Evolutionary conservation across 2,888 invertebrate species (phyloP).

Genomic region (Agonum fuliginosum): DNA sequence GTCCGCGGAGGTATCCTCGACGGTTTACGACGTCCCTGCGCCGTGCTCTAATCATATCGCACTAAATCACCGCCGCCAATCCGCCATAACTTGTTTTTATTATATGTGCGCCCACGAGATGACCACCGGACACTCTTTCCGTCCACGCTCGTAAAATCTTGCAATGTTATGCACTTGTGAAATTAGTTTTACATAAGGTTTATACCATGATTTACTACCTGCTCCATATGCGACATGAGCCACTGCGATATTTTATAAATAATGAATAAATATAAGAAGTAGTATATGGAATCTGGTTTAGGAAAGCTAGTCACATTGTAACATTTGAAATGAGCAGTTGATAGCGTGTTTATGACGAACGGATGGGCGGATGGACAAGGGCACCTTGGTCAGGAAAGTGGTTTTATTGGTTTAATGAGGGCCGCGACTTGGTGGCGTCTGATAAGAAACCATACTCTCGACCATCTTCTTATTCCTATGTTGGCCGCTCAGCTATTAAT

Average conservation of each 20-base stretch:
- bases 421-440: conserved; percentile 45
- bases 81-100: conserved; percentile 59
- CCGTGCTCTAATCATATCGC: conserved; percentile 60
- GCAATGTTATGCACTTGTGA: conserved; percentile 43
- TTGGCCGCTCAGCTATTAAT: conserved; percentile 51
- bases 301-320: background rate
- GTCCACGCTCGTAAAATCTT: conserved; percentile 13
- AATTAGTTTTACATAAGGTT: conserved; percentile 46
- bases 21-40: conserved; percentile 51
- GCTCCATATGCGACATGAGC: background rate
- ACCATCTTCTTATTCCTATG: conserved; percentile 8
- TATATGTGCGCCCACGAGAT: conserved; percentile 47
- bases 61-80: conserved; percentile 57
- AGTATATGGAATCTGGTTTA: no score
- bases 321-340: background rate
- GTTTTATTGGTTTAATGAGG: conserved; percentile 59
- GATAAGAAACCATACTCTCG: conserved; percentile 52
- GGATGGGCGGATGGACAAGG: background rate
- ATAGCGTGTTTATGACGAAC: conserved; percentile 9
- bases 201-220: conserved; percentile 27
- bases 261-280: background rate
- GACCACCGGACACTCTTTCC: conserved; percentile 37
- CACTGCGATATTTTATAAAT: background rate
- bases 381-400: conserved; percentile 21
- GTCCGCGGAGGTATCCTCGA: conserved; percentile 7